These are phyloP conservation scores for Ceyx cyanopectus DNA, from an alignment of 2,113 vertebrate genomes.

Conservation along the genomic window DNA sequence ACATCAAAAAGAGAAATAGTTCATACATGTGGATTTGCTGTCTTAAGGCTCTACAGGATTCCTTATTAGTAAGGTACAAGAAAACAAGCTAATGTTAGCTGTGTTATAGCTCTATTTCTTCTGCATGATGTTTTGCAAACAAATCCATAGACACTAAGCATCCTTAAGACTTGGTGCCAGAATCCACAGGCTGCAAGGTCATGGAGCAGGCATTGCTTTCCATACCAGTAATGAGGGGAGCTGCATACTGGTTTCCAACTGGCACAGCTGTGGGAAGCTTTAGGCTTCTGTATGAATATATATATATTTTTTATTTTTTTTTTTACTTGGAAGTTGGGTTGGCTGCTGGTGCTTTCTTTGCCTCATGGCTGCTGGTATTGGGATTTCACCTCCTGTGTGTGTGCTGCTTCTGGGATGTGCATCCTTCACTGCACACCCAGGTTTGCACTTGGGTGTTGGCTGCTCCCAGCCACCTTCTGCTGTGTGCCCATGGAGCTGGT, in stretches of 20 bases:
- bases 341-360: neutral
- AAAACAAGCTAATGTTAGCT: neutral
- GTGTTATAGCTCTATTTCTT: neutral
- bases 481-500: neutral
- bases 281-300: neutral
- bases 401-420: neutral
- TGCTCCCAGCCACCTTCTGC: neutral
- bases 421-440: accelerated
- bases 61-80: neutral
- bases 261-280: neutral
- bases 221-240: accelerated
- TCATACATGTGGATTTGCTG: neutral
- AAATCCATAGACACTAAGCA: neutral
- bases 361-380: neutral
- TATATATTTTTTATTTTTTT: too few relatives aligned
- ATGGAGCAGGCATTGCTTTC: neutral
- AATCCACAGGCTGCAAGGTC: neutral
- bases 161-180: neutral
- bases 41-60: neutral
- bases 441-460: neutral
- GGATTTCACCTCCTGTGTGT: neutral
- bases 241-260: neutral
- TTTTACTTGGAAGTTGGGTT: neutral
- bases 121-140: neutral
- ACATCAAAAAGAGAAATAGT: neutral